Evolutionary conservation across 92 coral and sea anemone genomes (phyloP), one percentile per base, ranked within the genome.

Genomic region (Pocillopora meandrina): DNA sequence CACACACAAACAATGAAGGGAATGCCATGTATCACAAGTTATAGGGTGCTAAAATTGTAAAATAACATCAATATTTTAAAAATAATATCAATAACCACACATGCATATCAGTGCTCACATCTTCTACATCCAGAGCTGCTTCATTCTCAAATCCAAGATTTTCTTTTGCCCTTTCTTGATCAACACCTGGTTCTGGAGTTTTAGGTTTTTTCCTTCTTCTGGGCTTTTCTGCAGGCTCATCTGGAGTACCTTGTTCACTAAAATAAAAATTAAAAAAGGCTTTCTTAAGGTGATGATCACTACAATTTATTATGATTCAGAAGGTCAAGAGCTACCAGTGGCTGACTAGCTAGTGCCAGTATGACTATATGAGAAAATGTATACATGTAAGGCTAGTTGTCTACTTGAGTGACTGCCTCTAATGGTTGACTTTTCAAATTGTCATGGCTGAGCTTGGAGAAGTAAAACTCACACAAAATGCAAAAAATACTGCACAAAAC

Each of bases 61-160:
- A 26, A 26, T 26, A 26, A 26, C 0, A 0, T 26, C 1, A 1
- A 26, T 26, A 26, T 26, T 26, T 26, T 26, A 4, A 19, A 10
- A 13, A 20, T 31, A 13, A 67, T 31, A 26, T 1, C 34, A 67
- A 3, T 12, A 15, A 67, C 0, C 14, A 19, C 0, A n/a, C 15
- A 67, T 13, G 72, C 36, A 42, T 8, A 42, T 72, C 16, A 15
- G 8, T 52, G 55, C 81, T 86, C 31, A 26, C 89, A 11, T 74
- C 83, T 31, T 86, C 83, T 3, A 26, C 88, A 56, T 68, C 82
- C 82, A 65, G 12, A 17, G 70, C 61, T 20, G 68, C 87, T 65
- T 86, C 95, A 75, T 83, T 82, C 5, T 87, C 96, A 89, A 80
- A 96, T 56, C 95, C 99, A 82, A 88, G 80, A 78, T 94, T 96